phyloP scores from a whole-genome alignment of 2,113 vertebrate genomes.

The Condylura cristata region DNA sequence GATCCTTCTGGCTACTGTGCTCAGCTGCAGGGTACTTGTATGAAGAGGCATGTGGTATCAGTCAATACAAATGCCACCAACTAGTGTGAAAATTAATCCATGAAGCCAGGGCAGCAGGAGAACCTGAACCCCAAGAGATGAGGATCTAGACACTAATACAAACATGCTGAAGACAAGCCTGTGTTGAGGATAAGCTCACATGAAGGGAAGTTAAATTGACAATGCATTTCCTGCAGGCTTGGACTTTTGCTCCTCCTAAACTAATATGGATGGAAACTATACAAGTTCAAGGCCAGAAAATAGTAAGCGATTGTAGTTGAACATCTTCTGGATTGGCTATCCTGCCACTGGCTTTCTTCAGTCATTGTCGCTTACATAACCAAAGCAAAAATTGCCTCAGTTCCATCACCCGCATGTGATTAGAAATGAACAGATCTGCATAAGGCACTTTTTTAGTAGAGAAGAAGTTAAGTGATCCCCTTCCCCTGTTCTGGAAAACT shows the following conservation, averaged over 20 bases:
- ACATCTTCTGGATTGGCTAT: neutral
- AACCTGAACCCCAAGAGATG: neutral
- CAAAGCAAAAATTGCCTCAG: neutral
- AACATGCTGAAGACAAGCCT: neutral
- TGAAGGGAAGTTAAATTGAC: neutral
- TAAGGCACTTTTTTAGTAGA: neutral
- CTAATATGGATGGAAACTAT: neutral
- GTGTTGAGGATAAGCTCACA: neutral
- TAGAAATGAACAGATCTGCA: neutral
- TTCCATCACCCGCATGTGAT: neutral
- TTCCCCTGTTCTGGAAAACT: neutral
- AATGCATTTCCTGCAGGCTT: neutral
- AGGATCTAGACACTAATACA: neutral
- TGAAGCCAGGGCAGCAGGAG: neutral
- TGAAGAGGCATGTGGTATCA: neutral
- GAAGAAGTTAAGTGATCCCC: neutral
- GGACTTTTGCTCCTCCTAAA: neutral
- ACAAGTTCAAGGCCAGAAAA: slow-evolving; percentile 11
- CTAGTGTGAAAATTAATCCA: neutral
- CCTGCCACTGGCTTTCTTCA: neutral
- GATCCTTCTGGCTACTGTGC: neutral
- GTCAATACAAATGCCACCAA: neutral
- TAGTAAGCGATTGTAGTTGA: neutral
- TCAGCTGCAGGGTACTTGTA: neutral
- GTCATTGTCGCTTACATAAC: neutral